Base-by-base conservation (phyloP, 2,113 vertebrate species). In the Salminus brasiliensis region DNA sequence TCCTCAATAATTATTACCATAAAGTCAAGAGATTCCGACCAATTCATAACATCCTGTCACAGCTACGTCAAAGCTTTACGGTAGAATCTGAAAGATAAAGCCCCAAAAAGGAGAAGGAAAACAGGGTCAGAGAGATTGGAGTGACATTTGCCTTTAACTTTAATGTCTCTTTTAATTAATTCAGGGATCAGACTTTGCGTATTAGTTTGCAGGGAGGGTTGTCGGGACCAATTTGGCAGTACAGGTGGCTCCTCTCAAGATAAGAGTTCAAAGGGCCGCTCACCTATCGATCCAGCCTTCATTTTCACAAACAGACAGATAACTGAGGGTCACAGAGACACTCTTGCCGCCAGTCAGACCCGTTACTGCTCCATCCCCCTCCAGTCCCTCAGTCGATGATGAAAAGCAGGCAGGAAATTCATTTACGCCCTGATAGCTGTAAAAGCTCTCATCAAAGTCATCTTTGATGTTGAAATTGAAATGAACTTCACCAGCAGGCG, bases 171-270 rank as follows among this genome's bases (percentile, higher is more conserved):
- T 5, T 16, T 75, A 70, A 81, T 70, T 36, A 39, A 52, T 67
- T 7, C 21, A 0, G 27, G 43, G 5, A n/a, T 60, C 36, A 57
- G 65, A 68, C 36, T 32, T 25, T 52, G 8, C 32, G 65, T 21
- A 36, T 30, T 55, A 30, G 43, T 45, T 18, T 57, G 1, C 43
- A 43, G 69, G 34, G 15, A 13, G 39, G 0, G 7, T 8, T 60
- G 53, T 21, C 25, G 34, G 36, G 57, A 59, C 25, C 27, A 67
- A 39, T 18, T 15, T 36, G 23, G 23, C 27, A n/a, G n/a, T 43
- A 71, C 80, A 85, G 80, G 77, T 85, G 83, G 73, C 55, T 76
- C 77, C 23, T 82, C 72, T 85, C 15, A 69, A 77, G 76, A 85
- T 82, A 85, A 79, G 72, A 76, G 45, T 80, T 80, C 78, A 79